Percentiles rank a stretch among this genome's conserved stretches.
phyloP scores from a whole-genome alignment of 2,113 vertebrate genomes.

The Cnemophilus loriae region DNA sequence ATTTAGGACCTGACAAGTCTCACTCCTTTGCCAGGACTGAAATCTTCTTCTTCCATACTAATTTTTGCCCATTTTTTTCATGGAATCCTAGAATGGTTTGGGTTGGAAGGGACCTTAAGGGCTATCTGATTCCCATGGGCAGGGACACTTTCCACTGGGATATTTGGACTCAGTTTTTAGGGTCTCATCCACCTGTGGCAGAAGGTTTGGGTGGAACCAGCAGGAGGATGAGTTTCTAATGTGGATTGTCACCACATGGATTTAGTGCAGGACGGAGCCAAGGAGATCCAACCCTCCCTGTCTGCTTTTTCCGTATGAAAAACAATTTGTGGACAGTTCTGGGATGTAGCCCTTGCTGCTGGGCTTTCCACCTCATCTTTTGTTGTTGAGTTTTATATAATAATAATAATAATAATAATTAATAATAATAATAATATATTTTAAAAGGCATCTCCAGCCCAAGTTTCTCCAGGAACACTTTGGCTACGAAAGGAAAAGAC shows the following conservation, averaged over 20 bases:
- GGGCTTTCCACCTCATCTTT: not conserved
- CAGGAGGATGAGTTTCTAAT: not conserved
- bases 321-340: not conserved
- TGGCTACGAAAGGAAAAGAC: rapidly evolving
- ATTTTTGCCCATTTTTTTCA: not conserved
- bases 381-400: not conserved
- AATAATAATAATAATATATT: not conserved
- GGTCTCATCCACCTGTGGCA: not conserved
- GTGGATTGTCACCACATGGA: not conserved
- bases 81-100: not conserved
- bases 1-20: not conserved
- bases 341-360: not conserved
- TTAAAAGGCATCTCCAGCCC: not conserved
- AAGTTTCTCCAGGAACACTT: not conserved
- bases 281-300: not conserved
- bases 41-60: not conserved
- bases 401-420: not conserved
- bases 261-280: not conserved
- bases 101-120: not conserved
- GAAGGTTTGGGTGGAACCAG: not conserved
- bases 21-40: not conserved
- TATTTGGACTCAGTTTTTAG: not conserved
- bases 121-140: not conserved
- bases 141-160: not conserved
- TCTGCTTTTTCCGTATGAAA: not conserved